Evolutionary conservation across 2,797 vertebrate species (phyloP), one percentile per base, ranked within the genome.

Genomic region (Gallirallus australis): DNA sequence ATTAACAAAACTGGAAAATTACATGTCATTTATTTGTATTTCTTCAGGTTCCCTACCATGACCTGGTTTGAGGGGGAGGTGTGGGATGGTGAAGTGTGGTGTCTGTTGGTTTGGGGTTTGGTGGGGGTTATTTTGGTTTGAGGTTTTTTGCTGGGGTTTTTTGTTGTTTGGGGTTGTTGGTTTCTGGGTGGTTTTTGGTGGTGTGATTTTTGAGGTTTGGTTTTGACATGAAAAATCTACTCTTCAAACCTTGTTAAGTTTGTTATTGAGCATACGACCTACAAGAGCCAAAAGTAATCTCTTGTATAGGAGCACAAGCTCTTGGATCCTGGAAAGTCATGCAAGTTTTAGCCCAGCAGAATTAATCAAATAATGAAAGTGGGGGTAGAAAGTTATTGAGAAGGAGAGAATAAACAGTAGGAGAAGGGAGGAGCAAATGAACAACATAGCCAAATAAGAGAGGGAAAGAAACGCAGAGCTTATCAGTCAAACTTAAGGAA

Each of bases 291-390:
- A 42, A 75, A 70, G 42, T 24, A 66, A 39, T 78, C 9, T 39
- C 50, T n/a, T 87, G n/a, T 52, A 31, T 7, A 24, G 42, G 30
- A 68, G 27, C 30, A 25, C n/a, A 27, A 48, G 35, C n/a, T 45
- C 2, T 17, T 57, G 21, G 15, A 17, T 73, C 37, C 63, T 89
- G 28, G n/a, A 56, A 94, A 70, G 69, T 40, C 2, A 0, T 78
- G 28, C 50, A 68, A 72, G 6, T 59, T 73, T 25, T 42, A 68
- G 50, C 19, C 37, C 21, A 86, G 57, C 17, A 63, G 52, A 90
- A 53, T 68, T 45, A 60, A 94, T 81, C n/a, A 68, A 79, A 53
- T 86, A 65, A 69, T 54, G 50, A 76, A 86, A 80, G 54, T 5
- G 35, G 11, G 37, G 25, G 27, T 13, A 68, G 37, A 56, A 35